Conservation (phyloP, 1,140 invertebrate species). For the Tetraneura akinire region DNA sequence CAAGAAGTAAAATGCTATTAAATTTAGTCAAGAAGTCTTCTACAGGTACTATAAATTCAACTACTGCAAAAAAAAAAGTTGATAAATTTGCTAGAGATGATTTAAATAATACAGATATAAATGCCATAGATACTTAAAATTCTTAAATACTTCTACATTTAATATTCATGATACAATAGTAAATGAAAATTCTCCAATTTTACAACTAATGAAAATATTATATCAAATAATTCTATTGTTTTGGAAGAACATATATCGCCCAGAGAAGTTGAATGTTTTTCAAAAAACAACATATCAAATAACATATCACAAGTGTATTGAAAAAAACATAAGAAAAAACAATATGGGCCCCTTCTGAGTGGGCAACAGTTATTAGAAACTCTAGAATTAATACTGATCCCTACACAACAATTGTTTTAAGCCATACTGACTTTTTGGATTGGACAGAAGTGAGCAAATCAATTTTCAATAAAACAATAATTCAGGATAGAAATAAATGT, state of each 20-base stretch:
- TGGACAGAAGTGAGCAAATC: conserved; percentile 13
- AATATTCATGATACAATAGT: background rate
- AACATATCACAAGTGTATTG: too few relatives aligned
- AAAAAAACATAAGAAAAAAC: conserved; percentile 32
- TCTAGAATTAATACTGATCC: conserved; percentile 40
- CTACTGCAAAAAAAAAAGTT: background rate
- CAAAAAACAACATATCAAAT: too few relatives aligned
- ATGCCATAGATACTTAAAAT: background rate
- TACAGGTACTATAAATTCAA: background rate
- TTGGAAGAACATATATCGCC: background rate
- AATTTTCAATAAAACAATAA: conserved; percentile 17
- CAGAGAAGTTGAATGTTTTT: background rate
- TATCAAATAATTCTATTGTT: background rate
- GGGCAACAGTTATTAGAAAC: conserved; percentile 32
- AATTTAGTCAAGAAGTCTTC: background rate
- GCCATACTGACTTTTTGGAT: conserved; percentile 13
- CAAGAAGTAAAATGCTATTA: too few relatives aligned
- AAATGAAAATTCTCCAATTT: background rate
- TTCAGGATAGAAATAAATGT: conserved; percentile 9
- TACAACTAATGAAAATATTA: background rate
- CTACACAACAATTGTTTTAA: conserved; percentile 45
- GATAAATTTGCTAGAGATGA: background rate
- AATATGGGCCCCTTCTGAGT: conserved; percentile 52
- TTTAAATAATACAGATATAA: background rate
- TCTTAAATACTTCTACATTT: background rate